Evolutionary conservation across 2,797 vertebrate species (phyloP).

Genomic region (Platyrinchus mystaceus): DNA sequence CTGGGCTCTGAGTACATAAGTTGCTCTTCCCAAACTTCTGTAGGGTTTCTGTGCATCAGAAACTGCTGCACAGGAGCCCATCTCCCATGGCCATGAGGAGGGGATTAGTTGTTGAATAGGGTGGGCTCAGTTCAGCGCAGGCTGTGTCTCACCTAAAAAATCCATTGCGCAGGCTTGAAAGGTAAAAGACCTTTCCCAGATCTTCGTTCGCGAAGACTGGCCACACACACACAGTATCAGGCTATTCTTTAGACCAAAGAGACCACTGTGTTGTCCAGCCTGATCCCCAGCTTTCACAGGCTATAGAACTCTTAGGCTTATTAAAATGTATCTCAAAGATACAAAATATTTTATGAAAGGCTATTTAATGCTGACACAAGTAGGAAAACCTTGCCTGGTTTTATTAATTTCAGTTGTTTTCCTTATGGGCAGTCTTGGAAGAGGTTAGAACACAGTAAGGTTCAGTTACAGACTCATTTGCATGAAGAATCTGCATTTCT

Average conservation of each 20-base stretch:
- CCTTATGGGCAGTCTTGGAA: background rate
- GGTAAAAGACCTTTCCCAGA: too few relatives aligned
- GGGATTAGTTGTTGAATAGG: background rate
- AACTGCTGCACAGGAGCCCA: background rate
- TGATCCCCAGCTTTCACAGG: background rate
- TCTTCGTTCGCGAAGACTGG: too few relatives aligned
- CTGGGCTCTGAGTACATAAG: rapidly evolving
- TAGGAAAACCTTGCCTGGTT: background rate
- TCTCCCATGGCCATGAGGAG: rapidly evolving
- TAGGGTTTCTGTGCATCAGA: background rate
- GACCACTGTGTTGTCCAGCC: rapidly evolving
- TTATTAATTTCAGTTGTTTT: background rate
- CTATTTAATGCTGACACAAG: background rate
- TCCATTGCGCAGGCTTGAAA: too few relatives aligned
- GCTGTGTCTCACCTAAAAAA: too few relatives aligned
- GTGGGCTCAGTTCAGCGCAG: too few relatives aligned
- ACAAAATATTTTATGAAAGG: background rate
- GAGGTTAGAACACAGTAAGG: background rate
- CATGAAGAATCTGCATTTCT: background rate
- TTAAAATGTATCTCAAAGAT: background rate
- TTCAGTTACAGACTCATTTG: background rate
- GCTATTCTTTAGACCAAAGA: background rate
- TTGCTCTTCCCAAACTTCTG: background rate
- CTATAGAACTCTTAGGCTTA: background rate
- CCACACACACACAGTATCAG: too few relatives aligned